Evolutionary conservation across 2,888 invertebrate species (phyloP), one percentile per base, ranked within the genome.

Genomic region (Microchrysa polita): DNA sequence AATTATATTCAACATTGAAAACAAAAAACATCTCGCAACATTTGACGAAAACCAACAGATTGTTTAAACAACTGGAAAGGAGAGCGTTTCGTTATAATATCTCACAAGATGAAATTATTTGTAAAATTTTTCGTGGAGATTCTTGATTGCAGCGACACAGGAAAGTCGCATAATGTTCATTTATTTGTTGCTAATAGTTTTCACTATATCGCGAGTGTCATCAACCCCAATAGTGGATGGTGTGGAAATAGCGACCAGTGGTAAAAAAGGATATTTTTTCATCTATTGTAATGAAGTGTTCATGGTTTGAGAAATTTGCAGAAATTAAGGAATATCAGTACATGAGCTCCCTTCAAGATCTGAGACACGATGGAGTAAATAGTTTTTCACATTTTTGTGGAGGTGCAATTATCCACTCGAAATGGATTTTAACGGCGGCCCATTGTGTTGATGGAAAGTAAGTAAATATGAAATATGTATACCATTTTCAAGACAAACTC

Each of bases 371-470:
- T 52, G 34, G 44, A 18, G 73, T 65, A 67, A 71, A 65, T 16
- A 53, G 14, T 2, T 81, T 79, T 74, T 77, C 79, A n/a, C 84
- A 84, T 74, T 84, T 84, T 76, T 84, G 84, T 69, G 84, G 84
- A 10, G 84, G 83, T n/a, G 80, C 80, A 61, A 74, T 83, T 48
- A 79, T 84, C 4, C 80, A 79, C 67, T 74, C 78, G 1, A 78
- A 78, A 2, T 84, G 83, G 83, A 81, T 84, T 65, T 74, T 84
- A 44, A 81, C 82, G 12, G 84, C 84, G 4, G 84, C 81, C 1
- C 84, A 84, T 76, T 84, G 84, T 69, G 77, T 83, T 40, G 81
- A 81, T 80, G 76, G 77, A 40, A 84, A 83, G 84, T 84, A 75
- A 22, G 34, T 60, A 7, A 2, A n/a, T 34, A 34, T 34, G 2